Conservation (phyloP, 53 echinoderm and acorn worm genomes). For the Holothuria leucospilota region DNA sequence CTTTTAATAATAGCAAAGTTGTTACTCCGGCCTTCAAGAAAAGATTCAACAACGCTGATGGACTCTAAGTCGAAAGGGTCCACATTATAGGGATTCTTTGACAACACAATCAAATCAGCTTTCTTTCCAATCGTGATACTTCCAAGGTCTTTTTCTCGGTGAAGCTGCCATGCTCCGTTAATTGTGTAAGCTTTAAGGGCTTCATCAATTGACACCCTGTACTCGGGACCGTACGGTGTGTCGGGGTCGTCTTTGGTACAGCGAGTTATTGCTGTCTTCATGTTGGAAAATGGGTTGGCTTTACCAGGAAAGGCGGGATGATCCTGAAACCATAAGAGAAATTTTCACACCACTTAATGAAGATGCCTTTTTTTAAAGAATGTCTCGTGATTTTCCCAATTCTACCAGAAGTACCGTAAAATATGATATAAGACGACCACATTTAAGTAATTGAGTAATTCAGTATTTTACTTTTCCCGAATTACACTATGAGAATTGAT, state of each 20-base stretch:
- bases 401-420: too few relatives aligned
- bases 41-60: slow-evolving; percentile 58
- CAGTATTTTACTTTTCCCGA: too few relatives aligned
- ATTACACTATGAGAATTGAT: too few relatives aligned
- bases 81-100: slow-evolving; percentile 40
- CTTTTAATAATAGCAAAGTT: slow-evolving; percentile 23
- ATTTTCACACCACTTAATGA: too few relatives aligned
- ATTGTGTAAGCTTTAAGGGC: slow-evolving; percentile 69
- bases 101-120: slow-evolving; percentile 48
- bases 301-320: slow-evolving; percentile 67
- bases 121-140: slow-evolving; percentile 63
- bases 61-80: slow-evolving; percentile 53
- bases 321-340: slow-evolving; percentile 29
- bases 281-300: slow-evolving; percentile 56
- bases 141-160: slow-evolving; percentile 55
- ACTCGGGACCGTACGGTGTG: slow-evolving; percentile 63
- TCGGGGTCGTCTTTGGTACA: slow-evolving; percentile 49
- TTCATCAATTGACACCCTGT: slow-evolving; percentile 61
- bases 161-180: slow-evolving; percentile 64
- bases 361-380: too few relatives aligned
- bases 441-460: too few relatives aligned
- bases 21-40: slow-evolving; percentile 60
- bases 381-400: too few relatives aligned
- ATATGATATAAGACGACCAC: too few relatives aligned
- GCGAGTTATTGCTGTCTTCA: slow-evolving; percentile 66